Percentiles rank a stretch among this genome's conserved stretches.
phyloP scores from a whole-genome alignment of 2,888 invertebrate genomes.

The Dromius quadrimaculatus region DNA sequence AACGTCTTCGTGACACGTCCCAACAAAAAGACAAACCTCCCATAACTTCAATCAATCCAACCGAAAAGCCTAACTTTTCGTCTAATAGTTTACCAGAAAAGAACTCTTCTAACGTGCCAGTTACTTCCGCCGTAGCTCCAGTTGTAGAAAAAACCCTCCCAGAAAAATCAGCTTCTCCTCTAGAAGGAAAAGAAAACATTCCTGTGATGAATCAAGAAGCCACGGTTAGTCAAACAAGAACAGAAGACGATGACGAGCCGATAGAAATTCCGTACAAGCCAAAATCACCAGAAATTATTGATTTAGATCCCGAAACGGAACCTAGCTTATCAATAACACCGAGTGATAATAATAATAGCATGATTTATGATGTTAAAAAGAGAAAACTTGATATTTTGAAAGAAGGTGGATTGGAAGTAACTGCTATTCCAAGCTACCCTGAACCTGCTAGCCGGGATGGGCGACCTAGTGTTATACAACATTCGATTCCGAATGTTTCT shows the following conservation, averaged over 20 bases:
- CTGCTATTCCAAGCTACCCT: conserved; percentile 69
- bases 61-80: conserved; percentile 59
- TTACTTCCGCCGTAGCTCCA: conserved; percentile 65
- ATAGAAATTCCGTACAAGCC: conserved; percentile 72
- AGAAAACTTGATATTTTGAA: conserved; percentile 81
- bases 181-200: conserved; percentile 71
- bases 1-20: conserved; percentile 63
- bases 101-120: conserved; percentile 61
- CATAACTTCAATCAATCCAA: conserved; percentile 59
- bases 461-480: conserved; percentile 62
- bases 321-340: conserved; percentile 56
- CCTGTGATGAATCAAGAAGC: conserved; percentile 64
- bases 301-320: conserved; percentile 67
- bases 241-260: conserved; percentile 56
- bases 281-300: conserved; percentile 74
- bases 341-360: conserved; percentile 57
- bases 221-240: conserved; percentile 45
- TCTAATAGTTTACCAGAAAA: conserved; percentile 56
- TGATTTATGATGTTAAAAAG: conserved; percentile 71
- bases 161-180: conserved; percentile 65
- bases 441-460: conserved; percentile 56
- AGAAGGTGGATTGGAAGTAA: conserved; percentile 81
- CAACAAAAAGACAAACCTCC: conserved; percentile 61
- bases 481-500: conserved; percentile 52
- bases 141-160: conserved; percentile 65